Evolutionary conservation across 2,888 invertebrate species (phyloP).

Genomic region (Philereme transversata): DNA sequence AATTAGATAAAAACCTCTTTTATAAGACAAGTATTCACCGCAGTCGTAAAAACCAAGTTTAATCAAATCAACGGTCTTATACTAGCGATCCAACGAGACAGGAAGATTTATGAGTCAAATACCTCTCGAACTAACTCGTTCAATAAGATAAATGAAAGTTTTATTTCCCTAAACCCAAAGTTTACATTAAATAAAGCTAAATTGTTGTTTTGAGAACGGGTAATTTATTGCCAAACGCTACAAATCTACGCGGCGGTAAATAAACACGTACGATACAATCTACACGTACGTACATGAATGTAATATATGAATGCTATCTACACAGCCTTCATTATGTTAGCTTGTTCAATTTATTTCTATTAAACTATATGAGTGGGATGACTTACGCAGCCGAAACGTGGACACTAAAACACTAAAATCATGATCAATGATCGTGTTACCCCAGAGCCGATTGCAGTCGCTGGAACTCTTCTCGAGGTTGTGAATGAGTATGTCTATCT

Average conservation of each 20-base stretch:
- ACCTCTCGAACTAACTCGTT: conserved; percentile 9
- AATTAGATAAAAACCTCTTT: too few species aligned
- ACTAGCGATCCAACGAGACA: conserved; percentile 1
- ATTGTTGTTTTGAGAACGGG: conserved; percentile 15
- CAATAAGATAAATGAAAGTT: conserved; percentile 10
- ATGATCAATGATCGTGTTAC: too few species aligned
- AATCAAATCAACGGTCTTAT: too few species aligned
- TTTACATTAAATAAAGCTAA: conserved; percentile 28
- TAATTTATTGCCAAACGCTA: conserved; percentile 28
- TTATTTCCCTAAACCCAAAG: conserved; percentile 7
- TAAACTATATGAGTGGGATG: too few species aligned
- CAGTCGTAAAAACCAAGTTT: too few species aligned
- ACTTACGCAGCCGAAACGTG: too few species aligned
- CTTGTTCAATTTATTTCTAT: conserved; percentile 1
- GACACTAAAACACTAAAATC: too few species aligned
- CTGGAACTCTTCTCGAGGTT: too few species aligned
- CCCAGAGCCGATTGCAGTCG: too few species aligned
- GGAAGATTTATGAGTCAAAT: conserved; percentile 10
- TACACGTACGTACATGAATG: background rate
- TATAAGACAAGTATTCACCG: too few species aligned
- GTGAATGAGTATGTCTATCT: too few species aligned
- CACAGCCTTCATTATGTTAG: conserved; percentile 1
- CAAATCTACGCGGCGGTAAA: conserved; percentile 20
- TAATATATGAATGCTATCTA: background rate
- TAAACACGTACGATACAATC: conserved; percentile 15